Conservation (phyloP, 2,797 vertebrate species). For the Ptychadena robeensis region DNA sequence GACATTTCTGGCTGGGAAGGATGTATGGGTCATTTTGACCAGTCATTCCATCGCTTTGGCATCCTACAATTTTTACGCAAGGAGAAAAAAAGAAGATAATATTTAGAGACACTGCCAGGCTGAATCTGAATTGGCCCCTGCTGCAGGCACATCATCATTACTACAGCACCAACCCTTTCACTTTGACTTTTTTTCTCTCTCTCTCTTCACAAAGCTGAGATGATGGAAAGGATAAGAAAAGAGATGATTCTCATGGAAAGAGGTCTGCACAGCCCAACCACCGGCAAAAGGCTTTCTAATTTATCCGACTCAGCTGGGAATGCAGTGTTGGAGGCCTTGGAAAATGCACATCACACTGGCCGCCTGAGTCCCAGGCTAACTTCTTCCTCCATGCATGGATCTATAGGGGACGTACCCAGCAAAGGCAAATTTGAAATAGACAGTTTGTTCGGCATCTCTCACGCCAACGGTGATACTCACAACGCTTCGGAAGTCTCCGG, state of each 20-base stretch:
- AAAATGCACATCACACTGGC: conserved; percentile 96
- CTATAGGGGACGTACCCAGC: conserved; percentile 88
- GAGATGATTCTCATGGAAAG: conserved; percentile 99
- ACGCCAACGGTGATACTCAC: conserved; percentile 84
- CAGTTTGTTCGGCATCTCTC: conserved; percentile 90
- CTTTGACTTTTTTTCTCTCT: conserved; percentile 75
- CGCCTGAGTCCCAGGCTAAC: conserved; percentile 95
- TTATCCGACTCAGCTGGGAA: conserved; percentile 92
- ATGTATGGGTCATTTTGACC: conserved; percentile 95
- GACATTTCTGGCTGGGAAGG: conserved; percentile 92
- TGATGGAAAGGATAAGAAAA: conserved; percentile 99
- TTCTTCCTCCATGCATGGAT: conserved; percentile 90
- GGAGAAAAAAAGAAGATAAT: conserved; percentile 84
- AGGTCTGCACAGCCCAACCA: conserved; percentile 94
- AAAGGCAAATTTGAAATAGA: conserved; percentile 99
- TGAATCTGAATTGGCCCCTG: conserved; percentile 93
- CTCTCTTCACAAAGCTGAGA: conserved; percentile 81
- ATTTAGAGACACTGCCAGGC: conserved; percentile 86
- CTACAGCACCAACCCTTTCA: conserved; percentile 82
- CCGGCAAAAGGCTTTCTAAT: conserved; percentile 90
- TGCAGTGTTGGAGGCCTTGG: conserved; percentile 96
- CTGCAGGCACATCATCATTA: conserved; percentile 88
- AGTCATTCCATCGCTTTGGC: conserved; percentile 90
- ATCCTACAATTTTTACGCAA: conserved; percentile 87
- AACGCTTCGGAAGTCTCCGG: conserved; percentile 87